Evolutionary conservation across 2,888 invertebrate species (phyloP).

Genomic region (Halictus ligatus): DNA sequence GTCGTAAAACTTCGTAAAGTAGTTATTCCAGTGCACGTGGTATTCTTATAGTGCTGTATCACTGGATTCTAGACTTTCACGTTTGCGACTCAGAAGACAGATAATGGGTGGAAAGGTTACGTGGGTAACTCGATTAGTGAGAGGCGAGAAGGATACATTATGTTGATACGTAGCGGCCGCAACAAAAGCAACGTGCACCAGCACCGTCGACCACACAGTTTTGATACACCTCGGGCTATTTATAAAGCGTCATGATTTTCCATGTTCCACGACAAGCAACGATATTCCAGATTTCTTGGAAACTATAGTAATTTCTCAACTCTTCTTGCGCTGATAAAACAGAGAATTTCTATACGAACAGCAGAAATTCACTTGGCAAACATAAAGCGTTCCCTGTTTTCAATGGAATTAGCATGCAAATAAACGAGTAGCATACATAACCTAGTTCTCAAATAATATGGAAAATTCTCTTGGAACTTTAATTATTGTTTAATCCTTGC

Average conservation of each 20-base stretch:
- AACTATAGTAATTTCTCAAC: background rate
- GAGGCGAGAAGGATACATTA: slow-evolving; percentile 21
- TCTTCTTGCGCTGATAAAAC: background rate
- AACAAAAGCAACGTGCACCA: slow-evolving; percentile 9
- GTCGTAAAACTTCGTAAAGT: background rate
- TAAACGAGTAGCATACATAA: too few relatives aligned
- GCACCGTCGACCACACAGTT: slow-evolving; percentile 17
- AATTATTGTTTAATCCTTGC: too few relatives aligned
- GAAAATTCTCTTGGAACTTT: too few relatives aligned
- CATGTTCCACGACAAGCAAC: background rate
- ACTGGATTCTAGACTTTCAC: slow-evolving; percentile 10
- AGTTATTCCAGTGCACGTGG: background rate
- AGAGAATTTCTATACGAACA: background rate
- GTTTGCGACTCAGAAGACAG: slow-evolving; percentile 1
- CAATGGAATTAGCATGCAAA: too few relatives aligned
- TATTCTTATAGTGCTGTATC: background rate
- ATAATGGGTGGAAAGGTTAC: slow-evolving; percentile 15
- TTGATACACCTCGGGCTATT: background rate
- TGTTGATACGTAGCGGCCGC: slow-evolving; percentile 2
- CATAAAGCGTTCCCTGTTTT: too few relatives aligned
- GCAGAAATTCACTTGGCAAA: background rate
- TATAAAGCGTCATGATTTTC: background rate
- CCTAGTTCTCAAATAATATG: too few relatives aligned
- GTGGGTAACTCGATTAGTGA: slow-evolving; percentile 20
- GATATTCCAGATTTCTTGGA: background rate